Evolutionary conservation across 2,113 vertebrate species (phyloP).

Genomic region (Glaucidium brasilianum): DNA sequence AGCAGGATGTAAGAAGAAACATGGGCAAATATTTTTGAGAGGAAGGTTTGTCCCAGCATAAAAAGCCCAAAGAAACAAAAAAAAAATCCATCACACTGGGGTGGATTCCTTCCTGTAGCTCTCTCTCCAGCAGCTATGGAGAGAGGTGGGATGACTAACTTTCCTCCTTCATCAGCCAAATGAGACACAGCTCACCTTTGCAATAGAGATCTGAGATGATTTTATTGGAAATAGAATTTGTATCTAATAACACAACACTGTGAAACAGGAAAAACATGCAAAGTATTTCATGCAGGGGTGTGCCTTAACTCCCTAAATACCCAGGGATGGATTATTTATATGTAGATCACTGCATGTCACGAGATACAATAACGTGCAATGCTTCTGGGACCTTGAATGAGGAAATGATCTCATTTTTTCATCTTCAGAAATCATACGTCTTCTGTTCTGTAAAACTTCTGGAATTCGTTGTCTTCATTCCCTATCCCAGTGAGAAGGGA

Average conservation of each 20-base stretch:
- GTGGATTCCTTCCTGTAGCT: not conserved
- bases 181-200: not conserved
- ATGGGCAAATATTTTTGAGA: fast-evolving
- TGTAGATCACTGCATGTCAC: not conserved
- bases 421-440: not conserved
- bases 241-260: not conserved
- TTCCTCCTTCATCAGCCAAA: not conserved
- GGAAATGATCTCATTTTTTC: not conserved
- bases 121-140: not conserved
- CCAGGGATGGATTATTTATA: not conserved
- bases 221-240: not conserved
- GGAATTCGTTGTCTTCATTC: not conserved
- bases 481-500: not conserved
- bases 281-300: not conserved
- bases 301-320: not conserved
- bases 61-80: not conserved
- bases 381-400: not conserved
- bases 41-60: not conserved
- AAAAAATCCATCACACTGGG: not conserved
- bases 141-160: not conserved
- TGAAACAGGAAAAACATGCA: fast-evolving
- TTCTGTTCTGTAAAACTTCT: not conserved
- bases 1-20: fast-evolving
- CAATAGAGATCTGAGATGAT: not conserved
- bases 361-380: not conserved